A percentile compares a stretch with the other conserved stretches of the same genome.
These are phyloP conservation scores for Sesamia inferens DNA, from an alignment of 2,888 invertebrate species.

Conservation along the genomic window DNA sequence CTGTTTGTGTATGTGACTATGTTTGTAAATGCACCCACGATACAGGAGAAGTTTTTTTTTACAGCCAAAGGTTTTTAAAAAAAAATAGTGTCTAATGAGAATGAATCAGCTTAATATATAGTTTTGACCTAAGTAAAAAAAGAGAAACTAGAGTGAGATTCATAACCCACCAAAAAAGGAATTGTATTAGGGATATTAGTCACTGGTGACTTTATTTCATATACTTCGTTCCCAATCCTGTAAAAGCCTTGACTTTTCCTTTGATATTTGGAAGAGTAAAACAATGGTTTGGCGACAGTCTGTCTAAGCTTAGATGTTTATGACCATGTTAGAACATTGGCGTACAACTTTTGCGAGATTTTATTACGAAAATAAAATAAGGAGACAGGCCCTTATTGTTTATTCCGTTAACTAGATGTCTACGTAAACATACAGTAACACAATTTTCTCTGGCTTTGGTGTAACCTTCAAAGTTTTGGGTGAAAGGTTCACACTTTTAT, in stretches of 20 bases:
- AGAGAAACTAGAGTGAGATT: background rate
- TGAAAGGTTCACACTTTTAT: background rate
- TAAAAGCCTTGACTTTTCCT: background rate
- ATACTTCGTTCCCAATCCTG: background rate
- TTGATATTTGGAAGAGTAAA: background rate
- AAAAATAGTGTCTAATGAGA: too few relatives aligned
- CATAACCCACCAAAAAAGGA: background rate
- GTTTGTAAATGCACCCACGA: too few relatives aligned
- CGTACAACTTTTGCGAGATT: background rate
- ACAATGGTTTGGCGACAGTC: conserved; percentile 24
- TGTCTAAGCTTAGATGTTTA: conserved; percentile 31
- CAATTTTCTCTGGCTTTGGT: conserved; percentile 3
- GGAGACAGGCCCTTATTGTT: conserved; percentile 7
- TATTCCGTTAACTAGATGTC: background rate
- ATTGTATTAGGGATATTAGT: background rate
- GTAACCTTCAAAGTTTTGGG: conserved; percentile 11
- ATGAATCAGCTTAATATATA: too few relatives aligned
- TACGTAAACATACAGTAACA: background rate
- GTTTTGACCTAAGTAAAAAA: too few relatives aligned
- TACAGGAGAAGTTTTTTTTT: too few relatives aligned
- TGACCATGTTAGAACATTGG: conserved; percentile 1
- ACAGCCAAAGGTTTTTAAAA: too few relatives aligned
- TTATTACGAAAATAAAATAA: conserved; percentile 12
- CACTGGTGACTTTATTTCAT: background rate
- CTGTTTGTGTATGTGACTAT: too few relatives aligned